phyloP scores from a whole-genome alignment of 2,888 invertebrate species.

The Physocephala rufipes region DNA sequence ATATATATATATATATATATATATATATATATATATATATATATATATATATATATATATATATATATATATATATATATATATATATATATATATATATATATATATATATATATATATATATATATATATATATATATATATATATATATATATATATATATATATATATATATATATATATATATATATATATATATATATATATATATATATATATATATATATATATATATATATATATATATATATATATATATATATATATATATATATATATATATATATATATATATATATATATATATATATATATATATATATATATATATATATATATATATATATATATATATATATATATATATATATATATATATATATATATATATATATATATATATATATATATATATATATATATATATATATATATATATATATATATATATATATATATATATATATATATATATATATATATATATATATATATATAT shows the following conservation, averaged over 20 bases:
- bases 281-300: background rate
- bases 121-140: background rate
- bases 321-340: background rate
- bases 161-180: background rate
- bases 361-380: background rate
- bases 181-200: background rate
- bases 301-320: background rate
- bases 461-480: background rate
- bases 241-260: background rate
- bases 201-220: background rate
- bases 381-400: background rate
- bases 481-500: background rate
- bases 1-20: background rate
- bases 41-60: background rate
- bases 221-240: background rate
- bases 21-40: background rate
- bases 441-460: background rate
- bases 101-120: background rate
- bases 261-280: background rate
- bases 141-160: background rate
- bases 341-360: background rate
- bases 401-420: background rate
- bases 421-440: background rate
- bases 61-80: background rate
- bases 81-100: background rate